Evolutionary conservation across 2,888 invertebrate species (phyloP).

Genomic region (Spodoptera picta): DNA sequence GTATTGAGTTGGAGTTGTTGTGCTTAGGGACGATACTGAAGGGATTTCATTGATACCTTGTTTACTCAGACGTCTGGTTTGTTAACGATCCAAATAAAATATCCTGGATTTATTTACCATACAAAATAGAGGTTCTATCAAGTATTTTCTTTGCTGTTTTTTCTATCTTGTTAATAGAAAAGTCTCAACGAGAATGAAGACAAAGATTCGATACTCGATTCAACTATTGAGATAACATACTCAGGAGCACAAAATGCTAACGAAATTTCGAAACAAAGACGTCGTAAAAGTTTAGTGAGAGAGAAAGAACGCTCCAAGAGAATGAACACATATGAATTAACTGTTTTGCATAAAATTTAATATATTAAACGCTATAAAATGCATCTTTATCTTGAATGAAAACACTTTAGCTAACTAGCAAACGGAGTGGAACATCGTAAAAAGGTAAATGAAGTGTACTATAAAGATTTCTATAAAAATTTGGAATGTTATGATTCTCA

Average conservation of each 20-base stretch:
- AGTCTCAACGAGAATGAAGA: too few relatives aligned
- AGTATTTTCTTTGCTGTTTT: too few relatives aligned
- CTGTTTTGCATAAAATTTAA: constrained; percentile 11
- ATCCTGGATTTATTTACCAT: too few relatives aligned
- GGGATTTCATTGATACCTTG: neutral
- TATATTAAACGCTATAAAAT: constrained; percentile 9
- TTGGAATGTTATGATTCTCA: constrained; percentile 8
- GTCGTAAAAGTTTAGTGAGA: too few relatives aligned
- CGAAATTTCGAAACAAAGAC: too few relatives aligned
- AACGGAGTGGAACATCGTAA: constrained; percentile 21
- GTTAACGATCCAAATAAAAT: too few relatives aligned
- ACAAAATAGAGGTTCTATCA: too few relatives aligned
- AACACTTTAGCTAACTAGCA: constrained; percentile 17
- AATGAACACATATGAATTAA: constrained; percentile 5
- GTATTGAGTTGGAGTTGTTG: constrained; percentile 5
- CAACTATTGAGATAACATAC: too few relatives aligned
- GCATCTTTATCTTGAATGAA: constrained; percentile 18
- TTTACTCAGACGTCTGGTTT: too few relatives aligned
- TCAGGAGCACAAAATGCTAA: too few relatives aligned
- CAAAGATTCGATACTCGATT: too few relatives aligned
- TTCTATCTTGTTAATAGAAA: too few relatives aligned
- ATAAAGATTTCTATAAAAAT: constrained; percentile 20
- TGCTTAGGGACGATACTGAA: constrained; percentile 9
- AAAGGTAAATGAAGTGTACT: constrained; percentile 19
- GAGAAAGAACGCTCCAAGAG: neutral